Percentiles rank a stretch among this genome's conserved stretches.
Conservation (phyloP, 2,113 vertebrate genomes). For the Platysteira castanea region DNA sequence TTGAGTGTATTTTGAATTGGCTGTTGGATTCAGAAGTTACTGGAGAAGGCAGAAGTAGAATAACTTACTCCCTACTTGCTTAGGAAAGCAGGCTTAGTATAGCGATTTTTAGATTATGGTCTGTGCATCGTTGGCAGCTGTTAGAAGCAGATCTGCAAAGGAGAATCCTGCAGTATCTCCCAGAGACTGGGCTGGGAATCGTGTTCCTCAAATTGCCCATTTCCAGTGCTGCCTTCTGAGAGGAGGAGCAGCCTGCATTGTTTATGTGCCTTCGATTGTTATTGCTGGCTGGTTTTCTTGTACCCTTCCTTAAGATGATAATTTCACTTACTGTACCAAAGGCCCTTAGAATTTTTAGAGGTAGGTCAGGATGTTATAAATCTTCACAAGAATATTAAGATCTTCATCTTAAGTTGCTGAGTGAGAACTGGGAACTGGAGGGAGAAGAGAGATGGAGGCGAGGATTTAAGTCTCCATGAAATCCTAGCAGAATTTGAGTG, state of each 20-base stretch:
- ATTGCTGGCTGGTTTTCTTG: neutral
- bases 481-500: neutral
- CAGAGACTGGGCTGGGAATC: neutral
- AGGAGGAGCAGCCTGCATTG: neutral
- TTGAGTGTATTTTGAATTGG: neutral
- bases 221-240: neutral
- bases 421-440: neutral
- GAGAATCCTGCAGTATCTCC: neutral
- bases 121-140: neutral
- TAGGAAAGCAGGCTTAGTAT: neutral
- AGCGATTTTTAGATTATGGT: neutral
- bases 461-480: neutral
- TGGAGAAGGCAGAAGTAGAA: neutral
- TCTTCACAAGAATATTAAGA: neutral
- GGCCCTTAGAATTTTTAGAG: neutral
- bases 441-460: neutral
- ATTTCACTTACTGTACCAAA: neutral
- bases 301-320: neutral
- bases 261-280: fast-evolving
- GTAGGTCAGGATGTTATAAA: neutral
- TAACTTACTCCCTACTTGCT: neutral
- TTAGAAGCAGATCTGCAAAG: neutral
- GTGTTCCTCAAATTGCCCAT: neutral
- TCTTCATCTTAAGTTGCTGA: neutral
- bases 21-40: neutral